These are phyloP conservation scores for Drosophila paranaensis DNA, from an alignment of 2,888 invertebrate genomes.

Conservation along the genomic window DNA sequence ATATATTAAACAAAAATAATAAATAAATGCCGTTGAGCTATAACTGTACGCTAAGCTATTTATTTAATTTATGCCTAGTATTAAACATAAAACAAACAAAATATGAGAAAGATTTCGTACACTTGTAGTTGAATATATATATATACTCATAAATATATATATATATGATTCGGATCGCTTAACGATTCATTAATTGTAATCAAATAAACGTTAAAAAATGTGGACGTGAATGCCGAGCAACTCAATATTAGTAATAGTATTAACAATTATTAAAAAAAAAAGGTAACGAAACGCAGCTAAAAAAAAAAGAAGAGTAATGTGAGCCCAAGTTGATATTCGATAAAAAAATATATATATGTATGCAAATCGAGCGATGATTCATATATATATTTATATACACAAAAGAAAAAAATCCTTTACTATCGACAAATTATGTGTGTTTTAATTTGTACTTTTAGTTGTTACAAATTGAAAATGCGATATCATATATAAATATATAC, in stretches of 20 bases:
- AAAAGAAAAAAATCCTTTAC: conserved; percentile 59
- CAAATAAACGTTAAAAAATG: conserved; percentile 52
- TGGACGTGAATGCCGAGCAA: conserved; percentile 71
- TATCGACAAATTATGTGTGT: conserved; percentile 63
- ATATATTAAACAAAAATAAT: conserved; percentile 55
- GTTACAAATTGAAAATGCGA: conserved; percentile 61
- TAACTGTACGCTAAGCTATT: conserved; percentile 75
- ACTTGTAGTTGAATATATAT: conserved; percentile 64
- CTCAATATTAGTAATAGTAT: conserved; percentile 75
- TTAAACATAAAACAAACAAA: conserved; percentile 53
- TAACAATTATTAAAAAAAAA: conserved; percentile 59
- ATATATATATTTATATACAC: conserved; percentile 18
- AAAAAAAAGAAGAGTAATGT: not conserved
- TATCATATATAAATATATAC: conserved; percentile 62
- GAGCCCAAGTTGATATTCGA: conserved; percentile 65
- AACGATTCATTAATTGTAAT: conserved; percentile 69
- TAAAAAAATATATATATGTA: conserved; percentile 17
- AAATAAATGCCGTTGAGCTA: conserved; percentile 66
- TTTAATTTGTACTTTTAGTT: conserved; percentile 74
- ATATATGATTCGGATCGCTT: conserved; percentile 60
- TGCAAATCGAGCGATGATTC: conserved; percentile 31
- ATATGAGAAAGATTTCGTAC: conserved; percentile 50
- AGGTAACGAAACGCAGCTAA: conserved; percentile 27
- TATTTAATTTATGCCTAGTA: conserved; percentile 77
- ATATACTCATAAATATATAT: conserved; percentile 15